Base-by-base conservation (phyloP, 2,888 invertebrate species). In the Apodemia zela region DNA sequence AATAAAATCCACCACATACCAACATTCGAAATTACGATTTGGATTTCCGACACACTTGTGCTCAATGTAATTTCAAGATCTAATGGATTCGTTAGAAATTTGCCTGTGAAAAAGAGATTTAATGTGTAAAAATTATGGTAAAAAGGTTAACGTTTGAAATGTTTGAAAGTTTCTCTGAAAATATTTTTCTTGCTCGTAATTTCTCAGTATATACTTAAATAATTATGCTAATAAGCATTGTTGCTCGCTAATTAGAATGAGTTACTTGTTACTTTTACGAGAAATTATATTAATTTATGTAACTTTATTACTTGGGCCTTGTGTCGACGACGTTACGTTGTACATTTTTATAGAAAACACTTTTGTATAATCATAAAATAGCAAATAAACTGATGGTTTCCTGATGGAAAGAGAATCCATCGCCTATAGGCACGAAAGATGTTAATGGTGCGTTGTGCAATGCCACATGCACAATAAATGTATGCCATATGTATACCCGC, bases 21-120 rank as follows among this genome's bases (percentile, higher is more conserved):
- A 11, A 42, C 6, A 45, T 45, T 45, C 45, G 45, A n/a, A 45
- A n/a, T 45, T 45, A n/a, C 45, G n/a, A 45, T 45, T 45, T n/a
- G 7, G 15, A 45, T 45, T 45, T 45, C 45, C 6, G 45, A 45
- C 42, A 45, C 45, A 45, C 45, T 45, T 45, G 45, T 45, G 45
- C 45, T 45, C n/a, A 45, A n/a, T 45, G 45, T 45, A 45, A 45
- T 45, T 45, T 45, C 45, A 45, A 45, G 45, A n/a, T 45, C n/a
- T 45, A 45, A 45, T n/a, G 45, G 4, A 45, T n/a, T 15, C n/a
- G 15, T 42, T 45, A n/a, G n/a, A 45, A 6, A n/a, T 7, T n/a
- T 13, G 2, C 6, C 5, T 45, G n/a, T n/a, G 29, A 45, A 45
- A 45, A 45, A n/a, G n/a, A 45, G 42, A 15, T 15, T 42, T 13